Conservation (phyloP, 2,113 vertebrate species). For the Percina caprodes region DNA sequence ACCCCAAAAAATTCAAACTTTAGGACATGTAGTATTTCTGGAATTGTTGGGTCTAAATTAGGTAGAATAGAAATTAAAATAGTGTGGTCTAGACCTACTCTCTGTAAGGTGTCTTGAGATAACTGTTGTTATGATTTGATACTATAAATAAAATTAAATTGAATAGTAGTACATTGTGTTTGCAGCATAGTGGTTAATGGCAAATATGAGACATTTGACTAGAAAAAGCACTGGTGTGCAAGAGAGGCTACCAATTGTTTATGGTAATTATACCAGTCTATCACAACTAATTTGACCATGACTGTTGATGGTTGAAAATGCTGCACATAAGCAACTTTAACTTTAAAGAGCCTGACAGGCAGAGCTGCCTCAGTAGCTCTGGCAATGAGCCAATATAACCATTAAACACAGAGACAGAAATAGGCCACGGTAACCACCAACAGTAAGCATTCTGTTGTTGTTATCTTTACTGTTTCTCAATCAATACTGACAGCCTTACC, state of each 20-base stretch:
- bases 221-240: constrained; percentile 26
- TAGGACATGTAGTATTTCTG: background rate
- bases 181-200: background rate
- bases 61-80: too few species aligned
- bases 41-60: too few species aligned
- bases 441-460: constrained; percentile 78
- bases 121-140: too few species aligned
- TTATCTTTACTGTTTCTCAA: constrained; percentile 77
- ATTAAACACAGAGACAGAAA: constrained; percentile 78
- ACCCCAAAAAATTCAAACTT: background rate
- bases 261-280: constrained; percentile 62
- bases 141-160: too few species aligned
- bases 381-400: constrained; percentile 67
- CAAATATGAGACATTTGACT: constrained; percentile 10
- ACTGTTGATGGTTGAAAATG: constrained; percentile 62
- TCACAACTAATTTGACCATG: constrained; percentile 67
- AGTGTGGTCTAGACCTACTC: too few species aligned
- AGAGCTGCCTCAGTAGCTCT: constrained; percentile 61
- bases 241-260: constrained; percentile 45
- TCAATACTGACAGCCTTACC: constrained; percentile 81
- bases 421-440: constrained; percentile 73
- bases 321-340: constrained; percentile 62
- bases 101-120: too few species aligned
- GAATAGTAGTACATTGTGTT: background rate
- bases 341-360: constrained; percentile 47